Conservation (phyloP, 1,140 invertebrate species). For the Drosophila santomea region DNA sequence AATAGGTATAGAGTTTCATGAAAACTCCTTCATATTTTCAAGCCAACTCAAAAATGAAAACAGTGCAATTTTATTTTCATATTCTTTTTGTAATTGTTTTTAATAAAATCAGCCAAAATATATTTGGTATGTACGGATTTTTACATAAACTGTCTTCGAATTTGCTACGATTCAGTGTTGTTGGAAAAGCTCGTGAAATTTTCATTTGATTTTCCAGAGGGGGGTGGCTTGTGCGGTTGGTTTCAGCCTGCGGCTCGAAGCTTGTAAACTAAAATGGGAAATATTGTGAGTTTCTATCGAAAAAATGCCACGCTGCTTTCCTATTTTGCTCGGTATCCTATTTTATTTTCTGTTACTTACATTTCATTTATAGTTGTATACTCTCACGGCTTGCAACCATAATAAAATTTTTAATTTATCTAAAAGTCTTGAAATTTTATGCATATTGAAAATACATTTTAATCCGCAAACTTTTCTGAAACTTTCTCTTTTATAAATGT, state of each 20-base stretch:
- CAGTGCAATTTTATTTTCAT: background rate
- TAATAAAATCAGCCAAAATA: background rate
- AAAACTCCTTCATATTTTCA: too few species aligned
- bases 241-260: constrained; percentile 41
- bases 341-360: constrained; percentile 18
- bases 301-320: constrained; percentile 33
- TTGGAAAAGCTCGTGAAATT: constrained; percentile 44
- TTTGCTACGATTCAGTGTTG: constrained; percentile 10
- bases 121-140: background rate
- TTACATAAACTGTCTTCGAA: background rate
- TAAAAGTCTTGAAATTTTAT: background rate
- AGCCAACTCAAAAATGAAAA: background rate
- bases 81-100: background rate
- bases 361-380: constrained; percentile 4
- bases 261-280: constrained; percentile 75
- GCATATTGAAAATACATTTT: background rate
- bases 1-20: too few species aligned
- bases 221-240: constrained; percentile 29
- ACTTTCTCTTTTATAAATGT: too few species aligned
- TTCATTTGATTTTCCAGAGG: constrained; percentile 46
- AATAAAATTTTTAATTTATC: background rate
- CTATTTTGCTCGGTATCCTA: constrained; percentile 1
- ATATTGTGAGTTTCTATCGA: constrained; percentile 64
- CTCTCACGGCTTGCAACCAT: background rate
- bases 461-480: too few species aligned